These are phyloP conservation scores for Lasioglossum vierecki DNA, from an alignment of 2,888 invertebrate species.

Conservation along the genomic window DNA sequence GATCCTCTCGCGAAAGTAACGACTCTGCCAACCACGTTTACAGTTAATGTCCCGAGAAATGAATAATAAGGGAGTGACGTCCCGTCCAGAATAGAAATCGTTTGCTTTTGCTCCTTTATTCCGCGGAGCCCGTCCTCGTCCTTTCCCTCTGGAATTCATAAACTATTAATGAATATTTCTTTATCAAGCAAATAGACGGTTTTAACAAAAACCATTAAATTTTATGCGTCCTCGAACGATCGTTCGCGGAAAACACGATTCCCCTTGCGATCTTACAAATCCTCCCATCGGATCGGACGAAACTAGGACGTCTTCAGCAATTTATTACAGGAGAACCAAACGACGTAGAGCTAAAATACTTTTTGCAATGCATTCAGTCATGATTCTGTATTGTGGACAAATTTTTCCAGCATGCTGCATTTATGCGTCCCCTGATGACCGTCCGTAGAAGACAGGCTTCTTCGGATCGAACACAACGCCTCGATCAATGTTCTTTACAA, in stretches of 20 bases:
- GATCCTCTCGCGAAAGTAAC: constrained; percentile 87
- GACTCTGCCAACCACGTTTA: constrained; percentile 86
- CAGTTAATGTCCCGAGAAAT: constrained; percentile 85
- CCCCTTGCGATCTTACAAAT: not conserved
- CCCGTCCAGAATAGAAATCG: constrained; percentile 28
- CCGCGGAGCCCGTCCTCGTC: not conserved
- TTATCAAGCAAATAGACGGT: not conserved
- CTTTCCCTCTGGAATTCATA: not conserved
- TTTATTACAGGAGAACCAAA: not conserved
- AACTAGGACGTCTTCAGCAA: not conserved
- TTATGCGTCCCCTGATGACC: not conserved
- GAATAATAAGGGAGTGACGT: constrained; percentile 48
- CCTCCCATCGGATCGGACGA: not conserved
- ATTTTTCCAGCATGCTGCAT: not conserved
- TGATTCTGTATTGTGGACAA: not conserved
- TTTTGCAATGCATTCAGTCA: not conserved
- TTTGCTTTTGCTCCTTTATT: constrained; percentile 2
- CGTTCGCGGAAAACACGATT: not conserved
- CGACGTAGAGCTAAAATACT: not conserved
- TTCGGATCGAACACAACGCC: not conserved
- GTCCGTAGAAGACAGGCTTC: not conserved
- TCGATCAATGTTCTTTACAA: not conserved
- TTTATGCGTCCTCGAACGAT: not conserved
- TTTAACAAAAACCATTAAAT: not conserved
- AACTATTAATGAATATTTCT: not conserved